Evolutionary conservation across 2,113 vertebrate species (phyloP).

Genomic region (Gallinago jamesoni): DNA sequence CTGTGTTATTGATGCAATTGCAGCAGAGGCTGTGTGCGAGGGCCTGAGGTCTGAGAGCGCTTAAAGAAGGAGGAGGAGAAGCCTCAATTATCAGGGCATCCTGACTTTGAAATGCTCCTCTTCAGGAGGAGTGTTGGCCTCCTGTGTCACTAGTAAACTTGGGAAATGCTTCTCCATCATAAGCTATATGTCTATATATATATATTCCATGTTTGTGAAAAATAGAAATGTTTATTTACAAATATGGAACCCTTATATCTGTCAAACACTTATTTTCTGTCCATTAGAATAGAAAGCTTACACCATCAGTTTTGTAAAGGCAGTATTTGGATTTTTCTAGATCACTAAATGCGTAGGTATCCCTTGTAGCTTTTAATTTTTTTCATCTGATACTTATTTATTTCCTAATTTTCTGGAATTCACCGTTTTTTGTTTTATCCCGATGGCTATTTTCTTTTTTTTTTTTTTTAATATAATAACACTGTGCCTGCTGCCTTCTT

Average conservation of each 20-base stretch:
- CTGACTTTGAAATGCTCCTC: not conserved
- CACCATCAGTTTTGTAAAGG: not conserved
- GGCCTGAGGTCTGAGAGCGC: not conserved
- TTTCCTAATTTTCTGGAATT: not conserved
- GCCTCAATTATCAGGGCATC: not conserved
- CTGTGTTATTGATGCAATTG: fast-evolving
- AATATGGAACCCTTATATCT: not conserved
- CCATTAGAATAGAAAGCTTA: not conserved
- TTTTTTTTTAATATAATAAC: not conserved
- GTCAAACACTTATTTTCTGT: not conserved
- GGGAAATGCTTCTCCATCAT: not conserved
- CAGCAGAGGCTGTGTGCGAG: not conserved
- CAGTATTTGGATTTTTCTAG: not conserved
- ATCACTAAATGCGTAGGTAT: not conserved
- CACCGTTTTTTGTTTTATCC: not conserved
- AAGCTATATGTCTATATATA: not conserved
- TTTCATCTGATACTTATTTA: not conserved
- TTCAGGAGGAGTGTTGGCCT: not conserved
- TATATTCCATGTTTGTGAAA: not conserved
- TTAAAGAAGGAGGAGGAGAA: not conserved
- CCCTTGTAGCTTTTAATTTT: not conserved
- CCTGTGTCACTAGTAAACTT: not conserved
- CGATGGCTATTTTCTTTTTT: not conserved
- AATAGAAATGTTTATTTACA: not conserved
- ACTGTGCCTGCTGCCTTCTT: not conserved